These are phyloP conservation scores for Dryadula phaetusa DNA, from an alignment of 2,888 invertebrate species.

Conservation along the genomic window DNA sequence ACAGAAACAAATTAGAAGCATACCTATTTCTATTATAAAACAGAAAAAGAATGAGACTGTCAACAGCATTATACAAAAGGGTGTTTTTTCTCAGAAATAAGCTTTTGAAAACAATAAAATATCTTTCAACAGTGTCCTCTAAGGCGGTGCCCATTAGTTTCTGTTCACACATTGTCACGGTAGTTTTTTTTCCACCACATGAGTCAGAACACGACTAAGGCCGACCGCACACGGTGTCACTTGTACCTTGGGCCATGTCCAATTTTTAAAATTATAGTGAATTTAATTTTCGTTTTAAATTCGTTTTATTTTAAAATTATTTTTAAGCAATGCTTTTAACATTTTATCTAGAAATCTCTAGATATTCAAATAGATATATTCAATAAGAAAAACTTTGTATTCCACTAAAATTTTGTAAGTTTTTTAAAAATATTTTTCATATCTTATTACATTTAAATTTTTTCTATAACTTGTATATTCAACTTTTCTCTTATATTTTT, in stretches of 20 bases:
- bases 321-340: not conserved
- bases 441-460: too few species aligned
- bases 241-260: conserved; percentile 66
- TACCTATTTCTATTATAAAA: not conserved
- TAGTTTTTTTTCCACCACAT: conserved; percentile 49
- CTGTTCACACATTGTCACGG: conserved; percentile 46
- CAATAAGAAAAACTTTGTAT: not conserved
- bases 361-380: too few species aligned
- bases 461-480: too few species aligned
- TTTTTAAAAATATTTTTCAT: too few species aligned
- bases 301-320: not conserved
- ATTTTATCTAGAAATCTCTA: not conserved
- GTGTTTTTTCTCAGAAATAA: conserved; percentile 19
- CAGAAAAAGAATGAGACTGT: conserved; percentile 7
- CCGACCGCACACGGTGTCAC: conserved; percentile 60
- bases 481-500: too few species aligned
- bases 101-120: conserved; percentile 26
- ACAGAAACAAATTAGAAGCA: too few species aligned
- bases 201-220: conserved; percentile 54
- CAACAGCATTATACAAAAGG: conserved; percentile 14
- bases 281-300: not conserved
- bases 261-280: conserved; percentile 50
- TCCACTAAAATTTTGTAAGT: not conserved
- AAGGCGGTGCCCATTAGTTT: conserved; percentile 43
- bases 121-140: conserved; percentile 34